Evolutionary conservation across 2,888 invertebrate species (phyloP), one percentile per base, ranked within the genome.

Genomic region (Plemyria rubiginata): DNA sequence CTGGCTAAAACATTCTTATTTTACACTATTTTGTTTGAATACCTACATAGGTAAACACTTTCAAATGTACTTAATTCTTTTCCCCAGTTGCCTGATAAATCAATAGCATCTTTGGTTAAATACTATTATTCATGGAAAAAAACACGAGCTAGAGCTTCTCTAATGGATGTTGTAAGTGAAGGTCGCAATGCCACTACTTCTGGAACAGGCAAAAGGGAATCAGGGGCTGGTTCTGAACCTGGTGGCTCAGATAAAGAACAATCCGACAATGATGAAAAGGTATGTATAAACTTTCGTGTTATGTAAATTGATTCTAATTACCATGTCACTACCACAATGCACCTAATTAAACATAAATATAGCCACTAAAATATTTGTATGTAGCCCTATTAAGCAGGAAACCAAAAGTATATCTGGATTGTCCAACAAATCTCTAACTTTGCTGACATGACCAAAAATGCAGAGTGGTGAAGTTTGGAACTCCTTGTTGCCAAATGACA

Each of bases 51-150:
- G 8, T 49, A 29, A 45, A 45, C 16, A 16, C 8, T 16, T 38
- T 51, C 40, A 52, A 40, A 36, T 38, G 7, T 38, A n/a, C 15
- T 13, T 50, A 54, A 52, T 62, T 50, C 13, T 12, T 51, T 50
- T 40, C 54, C 61, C 57, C 87, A 99, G 98, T 93, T 99, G 77
- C 99, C 99, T 38, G 99, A 99, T 85, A 99, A 99, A 93, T 97
- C 98, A 52, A 98, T 99, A 82, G 97, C 98, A 51, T 97, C 97
- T 76, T 93, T 99, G 78, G 99, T 99, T 1, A 98, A 98, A 88
- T 99, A 99, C 86, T 99, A 99, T 88, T 99, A 99, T 86, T 97
- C 98, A 78, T 99, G 99, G 99, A 99, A 99, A 88, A 99, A 99
- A 86, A 98, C 98, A 22, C 93, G 98, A 75, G 96, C 97, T 77